These are phyloP conservation scores for Stenchaetothrips biformis DNA, from an alignment of 2,888 invertebrate species.

Conservation along the genomic window DNA sequence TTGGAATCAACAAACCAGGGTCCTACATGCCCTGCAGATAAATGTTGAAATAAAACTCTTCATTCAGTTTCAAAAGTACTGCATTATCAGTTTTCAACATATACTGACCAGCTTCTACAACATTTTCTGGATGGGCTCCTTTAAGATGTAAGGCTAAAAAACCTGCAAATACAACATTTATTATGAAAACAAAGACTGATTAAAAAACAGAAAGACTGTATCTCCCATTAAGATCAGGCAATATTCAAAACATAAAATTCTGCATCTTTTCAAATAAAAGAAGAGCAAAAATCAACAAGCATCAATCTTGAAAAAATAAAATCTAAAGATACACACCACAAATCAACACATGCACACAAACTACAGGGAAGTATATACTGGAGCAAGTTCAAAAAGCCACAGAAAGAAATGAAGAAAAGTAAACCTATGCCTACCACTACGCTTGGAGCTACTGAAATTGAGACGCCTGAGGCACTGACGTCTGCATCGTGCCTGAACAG, in stretches of 20 bases:
- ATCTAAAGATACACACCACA: too few species aligned
- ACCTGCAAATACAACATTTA: not conserved
- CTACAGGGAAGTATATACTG: too few species aligned
- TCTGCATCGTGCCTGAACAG: not conserved
- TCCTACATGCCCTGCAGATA: not conserved
- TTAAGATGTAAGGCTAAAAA: not conserved
- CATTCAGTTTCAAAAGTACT: not conserved
- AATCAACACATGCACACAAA: too few species aligned
- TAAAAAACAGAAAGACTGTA: not conserved
- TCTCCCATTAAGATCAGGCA: not conserved
- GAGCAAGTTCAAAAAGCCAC: not conserved
- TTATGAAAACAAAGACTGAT: not conserved
- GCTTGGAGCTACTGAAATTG: not conserved
- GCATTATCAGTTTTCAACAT: not conserved
- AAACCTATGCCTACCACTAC: constrained; percentile 11
- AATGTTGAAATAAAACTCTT: too few species aligned
- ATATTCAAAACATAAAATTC: not conserved
- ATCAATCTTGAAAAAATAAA: too few species aligned
- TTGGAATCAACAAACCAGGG: constrained; percentile 10
- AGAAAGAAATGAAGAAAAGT: not conserved
- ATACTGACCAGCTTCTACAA: not conserved
- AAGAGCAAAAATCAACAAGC: too few species aligned
- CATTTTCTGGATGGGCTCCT: constrained; percentile 7
- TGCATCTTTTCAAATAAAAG: too few species aligned
- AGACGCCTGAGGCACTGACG: not conserved